Percentiles rank a stretch among this genome's conserved stretches.
Conservation (phyloP, 2,797 vertebrate species). For the Chromobotia macracanthus region DNA sequence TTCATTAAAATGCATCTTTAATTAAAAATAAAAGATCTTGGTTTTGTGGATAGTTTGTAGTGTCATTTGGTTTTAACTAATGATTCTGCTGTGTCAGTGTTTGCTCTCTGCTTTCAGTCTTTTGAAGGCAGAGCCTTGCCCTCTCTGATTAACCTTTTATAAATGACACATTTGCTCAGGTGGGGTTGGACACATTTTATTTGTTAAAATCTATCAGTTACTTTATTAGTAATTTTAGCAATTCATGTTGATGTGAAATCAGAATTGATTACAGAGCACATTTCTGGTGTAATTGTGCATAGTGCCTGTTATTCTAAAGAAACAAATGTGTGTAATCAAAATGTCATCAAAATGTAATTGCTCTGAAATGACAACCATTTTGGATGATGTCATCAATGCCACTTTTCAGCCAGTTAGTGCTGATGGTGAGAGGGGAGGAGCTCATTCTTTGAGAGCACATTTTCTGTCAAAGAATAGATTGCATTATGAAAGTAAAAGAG, state of each 20-base stretch:
- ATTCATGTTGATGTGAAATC: background rate
- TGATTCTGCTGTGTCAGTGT: conserved; percentile 2
- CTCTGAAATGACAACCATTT: no score
- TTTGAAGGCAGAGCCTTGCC: background rate
- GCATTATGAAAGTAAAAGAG: background rate
- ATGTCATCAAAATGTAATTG: no score
- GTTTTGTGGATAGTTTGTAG: background rate
- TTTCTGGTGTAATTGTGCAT: no score
- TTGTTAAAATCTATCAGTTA: background rate
- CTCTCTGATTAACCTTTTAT: conserved; percentile 1
- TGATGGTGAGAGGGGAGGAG: no score
- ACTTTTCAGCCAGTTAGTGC: background rate
- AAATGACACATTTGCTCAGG: conserved; percentile 3
- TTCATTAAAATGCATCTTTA: conserved; percentile 21
- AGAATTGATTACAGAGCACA: no score
- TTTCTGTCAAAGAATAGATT: no score
- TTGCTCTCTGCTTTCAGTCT: background rate
- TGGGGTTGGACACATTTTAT: background rate
- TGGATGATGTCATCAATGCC: background rate
- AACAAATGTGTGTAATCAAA: no score
- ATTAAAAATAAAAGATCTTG: background rate
- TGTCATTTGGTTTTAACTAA: background rate
- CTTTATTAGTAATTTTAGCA: background rate
- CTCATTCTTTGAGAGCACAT: no score
- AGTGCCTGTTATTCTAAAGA: background rate